Evolutionary conservation across 2,797 vertebrate species (phyloP), one percentile per base, ranked within the genome.

Genomic region (Tenualosa ilisha): DNA sequence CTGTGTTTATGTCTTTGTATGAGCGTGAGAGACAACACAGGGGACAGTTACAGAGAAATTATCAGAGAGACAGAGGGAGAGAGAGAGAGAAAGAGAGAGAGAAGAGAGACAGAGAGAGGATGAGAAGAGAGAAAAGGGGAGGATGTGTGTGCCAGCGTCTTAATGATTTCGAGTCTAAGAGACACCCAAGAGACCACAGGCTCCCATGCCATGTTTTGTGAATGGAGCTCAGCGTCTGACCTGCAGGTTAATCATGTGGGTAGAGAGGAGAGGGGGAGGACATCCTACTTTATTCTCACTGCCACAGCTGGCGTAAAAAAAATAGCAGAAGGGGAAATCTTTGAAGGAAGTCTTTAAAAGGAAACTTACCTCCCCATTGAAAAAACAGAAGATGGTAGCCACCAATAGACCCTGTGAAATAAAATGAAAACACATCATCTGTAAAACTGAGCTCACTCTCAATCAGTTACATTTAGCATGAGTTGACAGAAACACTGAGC

Each of bases 311-410:
- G 37, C 43, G 8, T 15, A 17, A 15, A 79, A 43, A 46, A 9
- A 31, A 51, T 9, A 51, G 46, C 4, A 75, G 15, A 43, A 40
- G 6, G 40, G 6, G 17, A 79, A 22, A 63, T 8, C 59, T 63
- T n/a, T 24, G 2, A 56, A 5, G 15, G n/a, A 63, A 24, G 59
- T 63, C n/a, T 63, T 63, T 63, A 63, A 15, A 11, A 68, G 84
- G 81, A 85, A 3, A 3, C 94, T 94, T 97, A 99, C 98, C 96
- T 99, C 98, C 89, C 98, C 98, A 68, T 99, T 99, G 92, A 99
- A 99, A 92, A 99, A 99, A 94, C 98, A 99, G 96, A 99, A 99
- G 91, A 99, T 99, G 17, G 98, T 99, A 86, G 98, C 97, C 90
- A 99, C 98, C 90, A 99, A 92, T 79, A 99, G 93, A 82, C 98